Percentiles rank a stretch among this genome's conserved stretches.
Conservation (phyloP, 2,113 vertebrate species). For the Canis aureus region DNA sequence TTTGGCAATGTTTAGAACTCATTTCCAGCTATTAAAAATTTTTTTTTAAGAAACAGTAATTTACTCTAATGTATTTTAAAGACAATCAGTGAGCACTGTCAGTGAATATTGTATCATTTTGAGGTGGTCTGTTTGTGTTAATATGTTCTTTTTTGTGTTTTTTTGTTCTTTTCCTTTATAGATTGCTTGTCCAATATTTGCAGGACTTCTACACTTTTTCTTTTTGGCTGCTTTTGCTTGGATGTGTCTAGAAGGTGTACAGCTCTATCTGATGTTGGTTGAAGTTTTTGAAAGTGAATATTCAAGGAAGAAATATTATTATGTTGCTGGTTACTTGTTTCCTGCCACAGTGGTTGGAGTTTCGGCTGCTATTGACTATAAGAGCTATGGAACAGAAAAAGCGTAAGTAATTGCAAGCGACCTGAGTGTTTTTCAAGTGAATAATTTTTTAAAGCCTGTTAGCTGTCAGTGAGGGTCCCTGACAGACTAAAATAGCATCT, state of each 20-base stretch:
- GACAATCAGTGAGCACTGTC: not conserved
- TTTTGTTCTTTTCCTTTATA: conserved; percentile 83
- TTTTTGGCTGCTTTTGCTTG: conserved; percentile 99
- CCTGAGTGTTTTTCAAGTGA: conserved; percentile 89
- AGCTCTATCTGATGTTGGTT: conserved; percentile 99
- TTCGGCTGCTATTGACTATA: conserved; percentile 97
- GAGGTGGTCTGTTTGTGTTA: not conserved
- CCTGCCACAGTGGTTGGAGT: conserved; percentile 98
- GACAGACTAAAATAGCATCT: conserved; percentile 88
- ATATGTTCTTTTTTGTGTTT: conserved; percentile 45
- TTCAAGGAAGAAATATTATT: conserved; percentile 99
- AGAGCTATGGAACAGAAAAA: conserved; percentile 97
- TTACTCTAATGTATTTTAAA: not conserved
- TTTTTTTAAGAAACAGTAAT: not conserved
- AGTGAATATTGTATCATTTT: not conserved
- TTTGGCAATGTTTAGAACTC: conserved; percentile 50
- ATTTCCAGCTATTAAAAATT: not conserved
- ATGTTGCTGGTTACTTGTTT: conserved; percentile 97
- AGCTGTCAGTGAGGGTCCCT: conserved; percentile 87
- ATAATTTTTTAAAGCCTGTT: conserved; percentile 90
- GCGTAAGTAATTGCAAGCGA: conserved; percentile 94
- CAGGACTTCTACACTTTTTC: conserved; percentile 98
- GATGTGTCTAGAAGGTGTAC: conserved; percentile 99
- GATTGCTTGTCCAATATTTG: conserved; percentile 98
- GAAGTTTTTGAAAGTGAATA: conserved; percentile 99